These are phyloP conservation scores for Dimorphilus gyrociliatus DNA, from an alignment of 2,888 invertebrate genomes.

Conservation along the genomic window DNA sequence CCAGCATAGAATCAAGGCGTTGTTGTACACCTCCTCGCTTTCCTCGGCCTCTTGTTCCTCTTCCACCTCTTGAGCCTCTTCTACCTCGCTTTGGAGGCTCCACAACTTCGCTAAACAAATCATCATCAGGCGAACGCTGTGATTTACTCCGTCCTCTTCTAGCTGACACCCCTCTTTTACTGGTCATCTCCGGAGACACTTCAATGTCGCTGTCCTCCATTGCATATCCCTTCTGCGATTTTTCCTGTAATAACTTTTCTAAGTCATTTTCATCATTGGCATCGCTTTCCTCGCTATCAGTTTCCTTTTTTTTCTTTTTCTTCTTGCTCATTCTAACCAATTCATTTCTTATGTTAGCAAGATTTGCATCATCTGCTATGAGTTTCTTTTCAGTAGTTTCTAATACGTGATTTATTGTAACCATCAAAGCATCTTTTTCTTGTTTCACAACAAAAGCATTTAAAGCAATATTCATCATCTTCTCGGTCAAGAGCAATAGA, in stretches of 20 bases:
- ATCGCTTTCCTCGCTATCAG: too few relatives aligned
- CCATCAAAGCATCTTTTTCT: constrained; percentile 35
- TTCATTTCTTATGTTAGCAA: too few relatives aligned
- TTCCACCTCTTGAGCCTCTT: constrained; percentile 18
- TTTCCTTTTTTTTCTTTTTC: too few relatives aligned
- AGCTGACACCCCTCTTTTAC: constrained; percentile 15
- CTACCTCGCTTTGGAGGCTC: constrained; percentile 18
- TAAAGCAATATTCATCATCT: constrained; percentile 61
- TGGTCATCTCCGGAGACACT: constrained; percentile 38
- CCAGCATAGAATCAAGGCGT: too few relatives aligned
- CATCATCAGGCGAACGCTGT: too few relatives aligned
- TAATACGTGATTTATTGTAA: constrained; percentile 1
- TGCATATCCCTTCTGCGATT: constrained; percentile 41
- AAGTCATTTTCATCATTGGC: constrained; percentile 29
- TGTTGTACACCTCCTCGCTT: constrained; percentile 8
- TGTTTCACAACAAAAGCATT: constrained; percentile 50
- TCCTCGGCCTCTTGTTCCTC: constrained; percentile 14
- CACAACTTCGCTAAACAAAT: neutral
- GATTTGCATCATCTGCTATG: too few relatives aligned
- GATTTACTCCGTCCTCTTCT: too few relatives aligned
- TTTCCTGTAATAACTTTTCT: constrained; percentile 31
- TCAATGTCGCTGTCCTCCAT: constrained; percentile 41
- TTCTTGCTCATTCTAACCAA: too few relatives aligned
- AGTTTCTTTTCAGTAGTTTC: too few relatives aligned
- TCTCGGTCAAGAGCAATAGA: constrained; percentile 48